Evolutionary conservation across 1,140 invertebrate genomes (phyloP).

Genomic region (Helicoverpa zea): DNA sequence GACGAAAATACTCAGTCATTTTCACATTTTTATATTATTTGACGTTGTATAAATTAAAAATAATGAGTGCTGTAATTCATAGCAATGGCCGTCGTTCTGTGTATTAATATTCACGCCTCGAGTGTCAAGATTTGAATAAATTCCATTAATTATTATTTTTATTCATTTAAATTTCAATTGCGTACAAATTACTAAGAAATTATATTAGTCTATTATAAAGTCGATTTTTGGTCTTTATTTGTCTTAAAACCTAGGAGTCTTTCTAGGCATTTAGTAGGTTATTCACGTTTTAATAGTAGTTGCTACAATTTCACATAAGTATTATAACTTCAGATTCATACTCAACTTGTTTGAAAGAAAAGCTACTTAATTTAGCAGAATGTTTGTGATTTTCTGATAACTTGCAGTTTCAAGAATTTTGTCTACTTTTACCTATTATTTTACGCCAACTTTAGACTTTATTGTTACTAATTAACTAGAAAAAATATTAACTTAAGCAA

Average conservation of each 20-base stretch:
- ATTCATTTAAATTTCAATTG: conserved; percentile 39
- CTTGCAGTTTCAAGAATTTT: too few relatives aligned
- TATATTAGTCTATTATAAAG: not conserved
- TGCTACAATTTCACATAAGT: too few relatives aligned
- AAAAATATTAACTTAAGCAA: too few relatives aligned
- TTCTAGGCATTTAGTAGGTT: not conserved
- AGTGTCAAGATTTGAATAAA: conserved; percentile 42
- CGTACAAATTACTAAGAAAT: conserved; percentile 26
- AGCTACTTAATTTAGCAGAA: too few relatives aligned
- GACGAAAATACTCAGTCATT: not conserved
- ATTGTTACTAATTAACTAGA: too few relatives aligned
- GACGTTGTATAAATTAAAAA: conserved; percentile 35
- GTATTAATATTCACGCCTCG: conserved; percentile 41
- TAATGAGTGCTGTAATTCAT: conserved; percentile 35
- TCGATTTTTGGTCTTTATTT: not conserved
- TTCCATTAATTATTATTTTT: conserved; percentile 38
- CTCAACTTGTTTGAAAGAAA: too few relatives aligned
- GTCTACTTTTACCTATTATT: too few relatives aligned
- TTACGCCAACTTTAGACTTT: too few relatives aligned
- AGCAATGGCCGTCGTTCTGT: conserved; percentile 1
- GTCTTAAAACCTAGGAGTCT: not conserved
- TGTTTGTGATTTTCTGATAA: too few relatives aligned
- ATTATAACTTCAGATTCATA: too few relatives aligned
- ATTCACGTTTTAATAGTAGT: not conserved
- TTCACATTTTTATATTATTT: not conserved